Conservation (phyloP, 2,888 invertebrate genomes). For the Hirtodrosophila duncani region DNA sequence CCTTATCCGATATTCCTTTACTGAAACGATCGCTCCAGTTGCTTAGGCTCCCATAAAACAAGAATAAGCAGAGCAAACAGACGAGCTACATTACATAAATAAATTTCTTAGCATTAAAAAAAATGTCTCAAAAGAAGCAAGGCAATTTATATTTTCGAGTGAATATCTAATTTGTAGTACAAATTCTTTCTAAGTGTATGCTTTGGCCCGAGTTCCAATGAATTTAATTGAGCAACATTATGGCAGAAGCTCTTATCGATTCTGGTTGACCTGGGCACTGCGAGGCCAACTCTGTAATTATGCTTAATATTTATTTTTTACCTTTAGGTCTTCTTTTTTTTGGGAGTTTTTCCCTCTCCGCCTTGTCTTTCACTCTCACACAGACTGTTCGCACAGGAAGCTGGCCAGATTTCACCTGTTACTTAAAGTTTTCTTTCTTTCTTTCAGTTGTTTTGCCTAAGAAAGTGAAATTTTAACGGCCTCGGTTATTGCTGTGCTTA, state of each 20-base stretch:
- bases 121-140: too few relatives aligned
- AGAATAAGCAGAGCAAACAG: too few relatives aligned
- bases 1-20: too few relatives aligned
- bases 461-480: conserved; percentile 59
- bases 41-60: too few relatives aligned
- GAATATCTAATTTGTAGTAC: too few relatives aligned
- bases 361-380: not conserved
- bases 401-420: conserved; percentile 63
- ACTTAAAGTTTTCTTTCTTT: conserved; percentile 14
- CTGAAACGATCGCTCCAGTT: too few relatives aligned
- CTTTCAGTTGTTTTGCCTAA: conserved; percentile 31
- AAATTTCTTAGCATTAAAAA: too few relatives aligned
- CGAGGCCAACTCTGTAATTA: conserved; percentile 50
- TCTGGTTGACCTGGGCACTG: conserved; percentile 21
- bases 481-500: conserved; percentile 32
- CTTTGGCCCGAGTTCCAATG: conserved; percentile 49
- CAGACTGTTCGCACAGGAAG: conserved; percentile 51
- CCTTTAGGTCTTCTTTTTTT: conserved; percentile 11
- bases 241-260: conserved; percentile 50
- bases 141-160: too few relatives aligned
- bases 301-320: conserved; percentile 56
- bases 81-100: too few relatives aligned
- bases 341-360: not conserved
- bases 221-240: conserved; percentile 71
- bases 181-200: too few relatives aligned